These are phyloP conservation scores for Ophion costatus DNA, from an alignment of 2,888 invertebrate species.

Conservation along the genomic window DNA sequence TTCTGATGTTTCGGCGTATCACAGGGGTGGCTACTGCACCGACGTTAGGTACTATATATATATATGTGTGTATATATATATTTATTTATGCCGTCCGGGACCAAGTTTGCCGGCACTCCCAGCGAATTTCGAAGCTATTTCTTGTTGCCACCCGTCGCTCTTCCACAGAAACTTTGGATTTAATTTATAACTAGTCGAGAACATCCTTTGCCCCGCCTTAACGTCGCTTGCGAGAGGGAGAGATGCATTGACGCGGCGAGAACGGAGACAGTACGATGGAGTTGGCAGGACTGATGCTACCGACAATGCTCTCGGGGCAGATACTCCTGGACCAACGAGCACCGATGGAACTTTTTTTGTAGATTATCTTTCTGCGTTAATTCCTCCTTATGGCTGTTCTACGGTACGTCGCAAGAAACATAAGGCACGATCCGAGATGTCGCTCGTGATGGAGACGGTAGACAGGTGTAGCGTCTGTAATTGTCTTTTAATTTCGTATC, in stretches of 20 bases:
- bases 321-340: neutral
- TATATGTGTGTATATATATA: slow-evolving; percentile 37
- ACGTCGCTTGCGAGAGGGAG: slow-evolving; percentile 29
- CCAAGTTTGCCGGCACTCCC: slow-evolving; percentile 54
- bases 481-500: neutral
- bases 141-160: slow-evolving; percentile 68
- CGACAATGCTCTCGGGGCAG: slow-evolving; percentile 20
- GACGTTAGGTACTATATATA: slow-evolving; percentile 28
- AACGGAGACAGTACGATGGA: neutral
- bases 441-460: neutral
- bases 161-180: slow-evolving; percentile 68
- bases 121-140: slow-evolving; percentile 69
- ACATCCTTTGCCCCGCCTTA: slow-evolving; percentile 60
- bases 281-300: slow-evolving; percentile 15
- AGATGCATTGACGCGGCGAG: neutral
- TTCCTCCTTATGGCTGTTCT: neutral
- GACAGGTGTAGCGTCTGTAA: neutral
- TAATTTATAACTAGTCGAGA: slow-evolving; percentile 70
- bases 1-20: slow-evolving; percentile 52
- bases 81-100: slow-evolving; percentile 21
- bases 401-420: neutral
- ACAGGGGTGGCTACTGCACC: slow-evolving; percentile 38
- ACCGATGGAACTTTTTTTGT: neutral
- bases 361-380: neutral
- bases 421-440: neutral